Evolutionary conservation across 1,140 invertebrate species (phyloP).

Genomic region (Ceratitis capitata): DNA sequence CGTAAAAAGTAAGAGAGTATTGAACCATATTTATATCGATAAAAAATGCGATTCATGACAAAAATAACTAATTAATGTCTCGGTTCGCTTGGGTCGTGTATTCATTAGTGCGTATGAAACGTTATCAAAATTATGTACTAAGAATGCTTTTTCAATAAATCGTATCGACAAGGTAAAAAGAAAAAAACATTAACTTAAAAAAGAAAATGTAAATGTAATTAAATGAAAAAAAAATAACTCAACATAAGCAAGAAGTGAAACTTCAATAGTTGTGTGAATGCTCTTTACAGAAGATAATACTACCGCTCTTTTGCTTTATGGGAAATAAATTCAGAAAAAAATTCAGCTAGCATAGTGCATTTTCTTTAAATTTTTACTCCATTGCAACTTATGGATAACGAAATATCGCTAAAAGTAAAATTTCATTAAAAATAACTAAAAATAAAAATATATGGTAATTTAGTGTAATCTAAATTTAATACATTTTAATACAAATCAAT

Average conservation of each 20-base stretch:
- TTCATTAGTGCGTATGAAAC: conserved; percentile 6
- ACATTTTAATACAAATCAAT: background rate
- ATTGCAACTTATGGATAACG: background rate
- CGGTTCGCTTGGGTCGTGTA: background rate
- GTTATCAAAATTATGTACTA: background rate
- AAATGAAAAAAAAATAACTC: background rate
- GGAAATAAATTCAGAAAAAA: background rate
- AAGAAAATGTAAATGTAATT: background rate
- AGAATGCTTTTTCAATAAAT: background rate
- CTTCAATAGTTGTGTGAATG: background rate
- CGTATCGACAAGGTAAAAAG: background rate
- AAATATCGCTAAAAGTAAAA: background rate
- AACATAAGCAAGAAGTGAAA: background rate
- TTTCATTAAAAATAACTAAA: no score
- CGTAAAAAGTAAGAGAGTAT: background rate
- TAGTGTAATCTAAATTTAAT: background rate
- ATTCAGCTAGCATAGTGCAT: background rate
- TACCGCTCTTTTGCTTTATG: background rate
- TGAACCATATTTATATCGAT: background rate
- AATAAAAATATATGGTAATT: background rate
- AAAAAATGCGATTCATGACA: background rate
- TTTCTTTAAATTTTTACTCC: background rate
- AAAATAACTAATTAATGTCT: background rate
- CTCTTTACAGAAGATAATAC: background rate
- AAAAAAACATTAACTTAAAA: background rate